Evolutionary conservation across 2,113 vertebrate genomes (phyloP).

Genomic region (Petrocephalus microphthalmus): DNA sequence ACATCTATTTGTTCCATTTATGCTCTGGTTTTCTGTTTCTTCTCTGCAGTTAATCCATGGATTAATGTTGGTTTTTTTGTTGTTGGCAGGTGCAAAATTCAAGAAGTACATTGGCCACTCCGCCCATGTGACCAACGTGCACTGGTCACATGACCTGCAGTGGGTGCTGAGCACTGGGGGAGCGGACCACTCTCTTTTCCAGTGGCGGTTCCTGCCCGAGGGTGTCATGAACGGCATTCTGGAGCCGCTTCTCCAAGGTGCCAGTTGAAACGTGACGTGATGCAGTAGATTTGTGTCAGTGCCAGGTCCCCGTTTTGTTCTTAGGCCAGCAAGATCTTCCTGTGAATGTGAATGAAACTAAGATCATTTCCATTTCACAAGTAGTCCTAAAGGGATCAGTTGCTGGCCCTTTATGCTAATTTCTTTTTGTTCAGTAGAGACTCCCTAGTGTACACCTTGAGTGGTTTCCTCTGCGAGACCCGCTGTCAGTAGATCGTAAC

Average conservation of each 20-base stretch:
- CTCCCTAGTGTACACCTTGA: background rate
- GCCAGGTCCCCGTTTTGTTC: background rate
- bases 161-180: slow-evolving; percentile 93
- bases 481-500: background rate
- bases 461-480: background rate
- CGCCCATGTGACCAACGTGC: slow-evolving; percentile 90
- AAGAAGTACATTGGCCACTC: slow-evolving; percentile 93
- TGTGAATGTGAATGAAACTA: background rate
- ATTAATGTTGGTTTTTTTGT: background rate
- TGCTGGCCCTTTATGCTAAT: background rate
- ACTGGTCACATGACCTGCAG: slow-evolving; percentile 91
- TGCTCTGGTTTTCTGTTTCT: background rate
- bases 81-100: slow-evolving; percentile 81
- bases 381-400: background rate
- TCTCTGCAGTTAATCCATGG: background rate
- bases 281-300: background rate
- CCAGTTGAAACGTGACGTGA: background rate
- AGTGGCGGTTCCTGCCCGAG: slow-evolving; percentile 94
- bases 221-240: slow-evolving; percentile 79
- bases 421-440: background rate
- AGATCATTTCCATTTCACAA: background rate
- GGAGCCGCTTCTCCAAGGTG: slow-evolving; percentile 82
- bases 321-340: background rate
- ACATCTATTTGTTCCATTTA: background rate
- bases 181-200: slow-evolving; percentile 92